A percentile compares a stretch with the other conserved stretches of the same genome.
phyloP scores from a whole-genome alignment of 2,797 vertebrate species.

The Falco berigora region DNA sequence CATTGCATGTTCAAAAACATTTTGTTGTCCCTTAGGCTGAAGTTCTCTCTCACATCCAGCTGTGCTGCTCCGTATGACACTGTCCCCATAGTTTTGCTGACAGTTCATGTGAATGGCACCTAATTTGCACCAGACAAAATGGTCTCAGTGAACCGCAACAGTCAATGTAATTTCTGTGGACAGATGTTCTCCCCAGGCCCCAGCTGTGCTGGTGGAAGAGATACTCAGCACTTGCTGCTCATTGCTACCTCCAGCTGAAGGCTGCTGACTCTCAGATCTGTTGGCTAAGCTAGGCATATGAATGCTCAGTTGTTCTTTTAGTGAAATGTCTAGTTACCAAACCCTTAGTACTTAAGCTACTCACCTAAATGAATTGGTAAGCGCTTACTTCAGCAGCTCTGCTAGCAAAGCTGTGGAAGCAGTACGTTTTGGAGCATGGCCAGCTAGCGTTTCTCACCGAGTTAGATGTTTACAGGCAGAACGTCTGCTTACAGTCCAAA shows the following conservation, averaged over 20 bases:
- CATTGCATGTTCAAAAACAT: accelerated
- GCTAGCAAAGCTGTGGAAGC: background rate
- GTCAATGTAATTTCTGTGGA: background rate
- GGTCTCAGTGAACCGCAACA: background rate
- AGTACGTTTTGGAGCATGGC: background rate
- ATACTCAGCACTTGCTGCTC: background rate
- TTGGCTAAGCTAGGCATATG: background rate
- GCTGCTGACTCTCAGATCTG: background rate
- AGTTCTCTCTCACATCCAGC: background rate
- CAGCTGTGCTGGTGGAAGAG: background rate
- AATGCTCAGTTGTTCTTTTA: background rate
- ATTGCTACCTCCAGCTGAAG: background rate
- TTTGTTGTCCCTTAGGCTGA: background rate
- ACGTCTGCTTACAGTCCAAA: background rate
- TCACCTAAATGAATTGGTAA: background rate
- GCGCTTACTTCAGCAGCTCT: background rate
- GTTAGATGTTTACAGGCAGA: background rate
- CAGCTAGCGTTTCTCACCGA: background rate
- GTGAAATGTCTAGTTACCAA: background rate
- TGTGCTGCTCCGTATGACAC: background rate
- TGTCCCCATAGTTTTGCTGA: background rate
- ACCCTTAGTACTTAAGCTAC: background rate
- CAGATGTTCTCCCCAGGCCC: background rate
- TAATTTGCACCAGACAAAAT: background rate
- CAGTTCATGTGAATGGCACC: background rate